Evolutionary conservation across 2,888 invertebrate species (phyloP).

Genomic region (Polylopha cassiicola): DNA sequence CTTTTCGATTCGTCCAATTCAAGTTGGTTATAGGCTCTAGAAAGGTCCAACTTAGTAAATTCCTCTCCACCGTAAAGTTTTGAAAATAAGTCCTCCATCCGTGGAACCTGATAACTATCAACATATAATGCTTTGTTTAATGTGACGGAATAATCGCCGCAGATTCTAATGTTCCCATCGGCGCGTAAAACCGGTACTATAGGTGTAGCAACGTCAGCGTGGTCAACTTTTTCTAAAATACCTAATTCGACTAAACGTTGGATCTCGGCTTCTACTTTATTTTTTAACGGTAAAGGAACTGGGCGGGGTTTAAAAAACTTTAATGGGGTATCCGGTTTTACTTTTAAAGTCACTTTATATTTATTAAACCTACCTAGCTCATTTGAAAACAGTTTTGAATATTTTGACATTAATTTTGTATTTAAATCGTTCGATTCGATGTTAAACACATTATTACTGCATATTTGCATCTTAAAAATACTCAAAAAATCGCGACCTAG

Average conservation of each 20-base stretch:
- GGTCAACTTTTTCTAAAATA: slow-evolving; percentile 21
- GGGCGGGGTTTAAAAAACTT: slow-evolving; percentile 23
- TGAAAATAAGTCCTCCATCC: slow-evolving; percentile 30
- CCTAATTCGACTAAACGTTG: slow-evolving; percentile 20
- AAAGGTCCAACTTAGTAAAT: slow-evolving; percentile 28
- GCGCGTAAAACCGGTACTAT: slow-evolving; percentile 21
- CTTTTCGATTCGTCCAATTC: too few species aligned
- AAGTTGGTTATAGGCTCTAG: too few species aligned
- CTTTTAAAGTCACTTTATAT: slow-evolving; percentile 20
- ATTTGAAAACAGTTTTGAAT: slow-evolving; percentile 15
- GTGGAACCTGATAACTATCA: slow-evolving; percentile 28
- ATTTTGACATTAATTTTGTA: too few species aligned
- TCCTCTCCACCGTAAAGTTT: slow-evolving; percentile 23
- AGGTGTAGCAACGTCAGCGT: slow-evolving; percentile 20
- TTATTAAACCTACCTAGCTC: slow-evolving; percentile 22
- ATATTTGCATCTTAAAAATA: slow-evolving; percentile 16
- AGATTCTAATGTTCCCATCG: slow-evolving; percentile 20
- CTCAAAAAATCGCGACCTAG: slow-evolving; percentile 20
- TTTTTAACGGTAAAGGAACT: slow-evolving; percentile 21
- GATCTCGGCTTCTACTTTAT: slow-evolving; percentile 21
- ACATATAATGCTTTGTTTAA: slow-evolving; percentile 13
- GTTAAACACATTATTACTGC: slow-evolving; percentile 13
- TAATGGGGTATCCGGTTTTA: slow-evolving; percentile 15
- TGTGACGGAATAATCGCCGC: slow-evolving; percentile 24
- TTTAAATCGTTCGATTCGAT: too few species aligned